Evolutionary conservation across 2,888 invertebrate species (phyloP), one percentile per base, ranked within the genome.

Genomic region (Nephrocerus scutellatus): DNA sequence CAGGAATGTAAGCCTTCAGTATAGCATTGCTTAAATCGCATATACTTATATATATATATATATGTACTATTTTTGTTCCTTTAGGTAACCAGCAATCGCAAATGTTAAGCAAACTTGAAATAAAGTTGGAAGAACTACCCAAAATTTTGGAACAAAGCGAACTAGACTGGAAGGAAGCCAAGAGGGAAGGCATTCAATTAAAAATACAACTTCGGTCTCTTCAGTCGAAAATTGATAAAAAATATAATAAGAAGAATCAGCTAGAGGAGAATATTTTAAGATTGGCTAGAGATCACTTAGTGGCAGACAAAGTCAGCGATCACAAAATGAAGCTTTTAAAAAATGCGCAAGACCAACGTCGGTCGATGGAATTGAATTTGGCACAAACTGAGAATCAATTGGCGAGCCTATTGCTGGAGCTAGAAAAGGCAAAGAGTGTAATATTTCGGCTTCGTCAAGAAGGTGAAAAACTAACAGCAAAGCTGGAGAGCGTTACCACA

Each of bases 221-320:
- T 2, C 57, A 60, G 14, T 48, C 44, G 13, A 71, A 72, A 30
- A 55, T 74, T 6, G 77, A 80, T 10, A 74, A 72, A 41, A 67
- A 75, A 32, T 50, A 55, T 1, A 66, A 63, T n/a, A 66, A 70
- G 30, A 84, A 81, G 57, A 54, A 71, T 10, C 67, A 71, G 25
- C 47, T 81, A 30, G 86, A 88, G 58, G 79, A 81, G 41, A 68
- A 74, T 29, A 77, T 84, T 20, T 56, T 84, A 6, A 59, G 64
- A 14, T 72, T 76, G 41, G 66, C 85, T 2, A 81, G 84, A 53
- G 79, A 81, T 9, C 79, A 81, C 54, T 60, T 81, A 5, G 72
- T 79, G 5, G 77, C 79, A 28, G 80, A 83, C 51, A 84, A 84
- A 55, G 77, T 80, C 0, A 75, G 79, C 5, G 66, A 77, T 59